Evolutionary conservation across 2,797 vertebrate genomes (phyloP).

Genomic region (Mastacembelus armatus): DNA sequence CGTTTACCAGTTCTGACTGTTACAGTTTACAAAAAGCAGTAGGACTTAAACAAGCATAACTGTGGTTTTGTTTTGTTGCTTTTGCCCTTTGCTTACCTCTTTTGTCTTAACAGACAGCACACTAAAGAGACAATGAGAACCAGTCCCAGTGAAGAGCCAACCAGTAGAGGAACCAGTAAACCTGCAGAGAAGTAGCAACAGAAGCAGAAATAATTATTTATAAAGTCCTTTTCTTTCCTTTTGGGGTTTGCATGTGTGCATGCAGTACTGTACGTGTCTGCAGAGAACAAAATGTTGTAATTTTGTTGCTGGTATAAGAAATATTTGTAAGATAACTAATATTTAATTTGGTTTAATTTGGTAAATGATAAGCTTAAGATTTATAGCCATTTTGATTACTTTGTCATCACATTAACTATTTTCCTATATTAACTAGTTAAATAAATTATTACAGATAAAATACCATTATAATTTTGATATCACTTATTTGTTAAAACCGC

Average conservation of each 20-base stretch:
- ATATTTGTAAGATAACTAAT: too few species aligned
- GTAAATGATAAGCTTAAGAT: neutral
- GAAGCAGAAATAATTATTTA: constrained; percentile 33
- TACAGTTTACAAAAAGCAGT: neutral
- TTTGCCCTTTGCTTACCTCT: constrained; percentile 82
- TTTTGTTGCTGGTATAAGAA: too few species aligned
- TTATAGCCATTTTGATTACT: neutral
- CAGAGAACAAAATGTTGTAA: too few species aligned
- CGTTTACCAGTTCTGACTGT: too few species aligned
- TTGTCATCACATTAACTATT: neutral
- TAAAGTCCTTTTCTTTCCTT: neutral
- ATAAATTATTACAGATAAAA: neutral
- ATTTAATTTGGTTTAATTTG: constrained; percentile 19
- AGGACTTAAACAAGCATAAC: neutral
- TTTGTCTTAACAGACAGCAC: constrained; percentile 84
- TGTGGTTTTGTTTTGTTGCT: neutral
- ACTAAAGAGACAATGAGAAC: constrained; percentile 76
- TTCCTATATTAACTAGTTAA: neutral
- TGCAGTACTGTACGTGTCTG: neutral
- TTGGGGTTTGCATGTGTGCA: neutral
- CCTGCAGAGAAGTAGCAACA: constrained; percentile 79
- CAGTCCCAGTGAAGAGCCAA: constrained; percentile 82
- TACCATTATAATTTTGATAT: neutral
- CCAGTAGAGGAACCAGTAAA: constrained; percentile 80
- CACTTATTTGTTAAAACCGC: neutral